Evolutionary conservation across 2,797 vertebrate species (phyloP).

Genomic region (Cyprinella venusta): DNA sequence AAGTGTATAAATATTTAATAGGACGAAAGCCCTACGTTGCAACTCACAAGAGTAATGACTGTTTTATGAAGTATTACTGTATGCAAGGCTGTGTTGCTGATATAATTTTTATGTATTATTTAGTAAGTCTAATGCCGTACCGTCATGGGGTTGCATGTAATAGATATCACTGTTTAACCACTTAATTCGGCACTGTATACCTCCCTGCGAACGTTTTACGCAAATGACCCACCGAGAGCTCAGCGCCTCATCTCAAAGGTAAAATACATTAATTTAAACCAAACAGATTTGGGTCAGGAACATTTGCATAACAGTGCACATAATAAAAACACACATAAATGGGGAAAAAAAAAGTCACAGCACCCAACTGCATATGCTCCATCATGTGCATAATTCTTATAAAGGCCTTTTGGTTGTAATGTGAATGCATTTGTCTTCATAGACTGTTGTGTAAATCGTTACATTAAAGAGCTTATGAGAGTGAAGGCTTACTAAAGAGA

Average conservation of each 20-base stretch:
- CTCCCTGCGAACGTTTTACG: constrained; percentile 67
- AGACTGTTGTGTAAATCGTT: constrained; percentile 50
- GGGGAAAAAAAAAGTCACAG: constrained; percentile 56
- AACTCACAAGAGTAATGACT: constrained; percentile 53
- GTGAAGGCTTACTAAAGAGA: constrained; percentile 43
- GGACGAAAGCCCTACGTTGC: constrained; percentile 20
- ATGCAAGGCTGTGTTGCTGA: constrained; percentile 65
- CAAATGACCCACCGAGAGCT: constrained; percentile 63
- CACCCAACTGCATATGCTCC: constrained; percentile 72
- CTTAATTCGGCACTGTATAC: constrained; percentile 64
- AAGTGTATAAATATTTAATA: constrained; percentile 45
- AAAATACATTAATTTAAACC: constrained; percentile 80
- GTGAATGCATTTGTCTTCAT: constrained; percentile 59
- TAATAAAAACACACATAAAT: constrained; percentile 77
- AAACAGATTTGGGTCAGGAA: constrained; percentile 79
- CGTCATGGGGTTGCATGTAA: constrained; percentile 68
- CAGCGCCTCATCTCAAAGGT: constrained; percentile 74
- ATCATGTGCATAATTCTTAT: constrained; percentile 69
- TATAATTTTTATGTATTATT: constrained; percentile 69
- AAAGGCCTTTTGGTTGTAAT: constrained; percentile 68
- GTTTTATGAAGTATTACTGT: constrained; percentile 51
- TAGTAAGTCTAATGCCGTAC: constrained; percentile 63
- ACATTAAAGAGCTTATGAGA: constrained; percentile 51
- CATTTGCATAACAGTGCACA: constrained; percentile 80
- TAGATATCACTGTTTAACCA: constrained; percentile 70